Percentiles rank a stretch among this genome's conserved stretches.
Evolutionary conservation across 2,113 vertebrate species (phyloP).

Genomic region (Datnioides undecimradiatus): DNA sequence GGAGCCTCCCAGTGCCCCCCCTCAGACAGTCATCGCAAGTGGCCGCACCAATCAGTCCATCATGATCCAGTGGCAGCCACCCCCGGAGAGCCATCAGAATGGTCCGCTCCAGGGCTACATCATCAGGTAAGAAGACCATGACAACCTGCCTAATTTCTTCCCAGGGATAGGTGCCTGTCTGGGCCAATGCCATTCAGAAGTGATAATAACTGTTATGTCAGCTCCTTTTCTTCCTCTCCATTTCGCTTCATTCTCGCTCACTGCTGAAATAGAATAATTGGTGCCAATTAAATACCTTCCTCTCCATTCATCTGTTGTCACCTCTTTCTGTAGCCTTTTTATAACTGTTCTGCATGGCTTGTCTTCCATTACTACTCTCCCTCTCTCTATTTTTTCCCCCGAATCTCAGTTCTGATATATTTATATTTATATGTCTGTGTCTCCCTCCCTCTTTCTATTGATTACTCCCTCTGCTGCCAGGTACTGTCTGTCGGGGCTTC

Average conservation of each 20-base stretch:
- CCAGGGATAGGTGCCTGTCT: constrained; percentile 38
- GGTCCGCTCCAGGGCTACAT: constrained; percentile 95
- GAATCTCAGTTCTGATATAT: constrained; percentile 25
- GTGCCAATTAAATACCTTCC: constrained; percentile 71
- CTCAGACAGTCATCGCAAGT: constrained; percentile 96
- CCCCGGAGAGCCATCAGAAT: constrained; percentile 95
- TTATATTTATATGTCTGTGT: constrained; percentile 6
- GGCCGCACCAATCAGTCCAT: constrained; percentile 99
- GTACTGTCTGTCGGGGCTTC: constrained; percentile 95
- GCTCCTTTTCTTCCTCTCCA: constrained; percentile 54
- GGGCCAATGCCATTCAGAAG: constrained; percentile 49
- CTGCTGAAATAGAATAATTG: constrained; percentile 64
- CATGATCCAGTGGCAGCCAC: constrained; percentile 98
- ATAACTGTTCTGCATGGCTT: constrained; percentile 27
- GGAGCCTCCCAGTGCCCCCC: constrained; percentile 95
- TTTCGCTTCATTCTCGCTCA: constrained; percentile 53
- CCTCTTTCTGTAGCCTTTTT: constrained; percentile 42
- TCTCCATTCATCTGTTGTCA: constrained; percentile 61
- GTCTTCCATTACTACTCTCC: not conserved
- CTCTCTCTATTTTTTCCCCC: not conserved
- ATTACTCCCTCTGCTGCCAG: constrained; percentile 76
- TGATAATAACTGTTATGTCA: constrained; percentile 68
- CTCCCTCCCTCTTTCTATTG: constrained; percentile 4
- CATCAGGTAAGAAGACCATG: constrained; percentile 88
- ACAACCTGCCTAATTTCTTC: constrained; percentile 38